Conservation (phyloP, 2,888 invertebrate species). For the Cataglyphis albicans region DNA sequence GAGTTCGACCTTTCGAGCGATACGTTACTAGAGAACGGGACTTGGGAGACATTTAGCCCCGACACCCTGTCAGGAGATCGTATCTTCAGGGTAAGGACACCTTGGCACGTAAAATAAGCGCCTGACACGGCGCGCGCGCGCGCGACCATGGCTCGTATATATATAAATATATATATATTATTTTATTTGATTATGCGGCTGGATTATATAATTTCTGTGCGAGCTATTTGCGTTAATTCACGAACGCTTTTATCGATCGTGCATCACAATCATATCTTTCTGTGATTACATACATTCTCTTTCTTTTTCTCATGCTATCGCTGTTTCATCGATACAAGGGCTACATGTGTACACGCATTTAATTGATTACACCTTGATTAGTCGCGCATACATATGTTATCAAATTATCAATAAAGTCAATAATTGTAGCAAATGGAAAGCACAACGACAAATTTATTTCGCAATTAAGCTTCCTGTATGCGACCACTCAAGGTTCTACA, state of each 20-base stretch:
- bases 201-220: conserved; percentile 62
- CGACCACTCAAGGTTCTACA: conserved; percentile 21
- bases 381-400: conserved; percentile 16
- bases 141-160: conserved; percentile 27
- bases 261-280: conserved; percentile 38
- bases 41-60: conserved; percentile 88
- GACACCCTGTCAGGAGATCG: conserved; percentile 88
- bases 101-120: conserved; percentile 71
- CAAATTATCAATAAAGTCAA: conserved; percentile 2
- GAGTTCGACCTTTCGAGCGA: conserved; percentile 88
- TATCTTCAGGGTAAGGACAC: conserved; percentile 88
- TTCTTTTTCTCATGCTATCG: conserved; percentile 14
- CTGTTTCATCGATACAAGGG: conserved; percentile 30
- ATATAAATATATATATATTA: neutral
- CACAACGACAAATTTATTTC: neutral
- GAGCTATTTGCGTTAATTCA: conserved; percentile 68
- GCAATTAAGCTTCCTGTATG: conserved; percentile 3
- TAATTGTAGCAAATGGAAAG: neutral
- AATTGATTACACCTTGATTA: conserved; percentile 27
- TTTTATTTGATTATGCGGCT: conserved; percentile 46
- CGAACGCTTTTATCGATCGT: conserved; percentile 66
- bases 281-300: neutral
- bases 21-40: conserved; percentile 88
- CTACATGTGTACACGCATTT: conserved; percentile 24
- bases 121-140: conserved; percentile 49